Percentiles rank a stretch among this genome's conserved stretches.
phyloP scores from a whole-genome alignment of 2,113 vertebrate species.

The Microcebus tavaratra region DNA sequence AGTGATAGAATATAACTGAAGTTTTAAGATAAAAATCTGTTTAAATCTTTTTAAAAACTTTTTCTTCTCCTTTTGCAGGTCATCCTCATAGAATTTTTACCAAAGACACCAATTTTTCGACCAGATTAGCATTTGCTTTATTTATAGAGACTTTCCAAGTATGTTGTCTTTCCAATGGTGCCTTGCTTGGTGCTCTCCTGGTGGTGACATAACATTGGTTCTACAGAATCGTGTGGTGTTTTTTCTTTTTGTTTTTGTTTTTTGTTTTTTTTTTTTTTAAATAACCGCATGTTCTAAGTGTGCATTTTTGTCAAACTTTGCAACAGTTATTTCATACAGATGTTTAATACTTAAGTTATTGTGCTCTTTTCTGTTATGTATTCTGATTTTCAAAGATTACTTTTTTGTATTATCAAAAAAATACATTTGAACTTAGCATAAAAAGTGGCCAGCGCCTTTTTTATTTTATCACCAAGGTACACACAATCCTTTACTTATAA shows the following conservation, averaged over 20 bases:
- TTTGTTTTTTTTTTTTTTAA: constrained; percentile 51
- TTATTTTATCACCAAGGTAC: constrained; percentile 83
- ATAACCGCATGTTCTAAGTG: constrained; percentile 84
- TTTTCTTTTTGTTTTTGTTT: background rate
- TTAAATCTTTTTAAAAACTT: constrained; percentile 46
- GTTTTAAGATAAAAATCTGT: constrained; percentile 15
- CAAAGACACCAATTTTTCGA: constrained; percentile 99
- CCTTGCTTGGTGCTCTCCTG: constrained; percentile 92
- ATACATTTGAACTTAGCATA: constrained; percentile 86
- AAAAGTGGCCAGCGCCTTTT: constrained; percentile 85
- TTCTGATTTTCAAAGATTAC: constrained; percentile 84
- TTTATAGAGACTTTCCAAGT: constrained; percentile 87
- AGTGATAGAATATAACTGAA: constrained; percentile 19
- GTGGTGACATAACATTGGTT: constrained; percentile 87
- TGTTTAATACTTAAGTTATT: constrained; percentile 89
- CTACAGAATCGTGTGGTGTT: constrained; percentile 87
- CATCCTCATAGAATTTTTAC: constrained; percentile 99
- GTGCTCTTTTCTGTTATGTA: constrained; percentile 84
- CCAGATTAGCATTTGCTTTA: constrained; percentile 91
- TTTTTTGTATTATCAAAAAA: constrained; percentile 83
- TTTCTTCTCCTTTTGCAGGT: constrained; percentile 88
- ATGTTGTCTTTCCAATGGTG: constrained; percentile 93
- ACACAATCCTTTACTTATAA: constrained; percentile 74
- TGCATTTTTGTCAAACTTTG: constrained; percentile 84
- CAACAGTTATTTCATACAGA: constrained; percentile 83